These are phyloP conservation scores for Mastomys coucha DNA, from an alignment of 2,113 vertebrate genomes.

Conservation along the genomic window DNA sequence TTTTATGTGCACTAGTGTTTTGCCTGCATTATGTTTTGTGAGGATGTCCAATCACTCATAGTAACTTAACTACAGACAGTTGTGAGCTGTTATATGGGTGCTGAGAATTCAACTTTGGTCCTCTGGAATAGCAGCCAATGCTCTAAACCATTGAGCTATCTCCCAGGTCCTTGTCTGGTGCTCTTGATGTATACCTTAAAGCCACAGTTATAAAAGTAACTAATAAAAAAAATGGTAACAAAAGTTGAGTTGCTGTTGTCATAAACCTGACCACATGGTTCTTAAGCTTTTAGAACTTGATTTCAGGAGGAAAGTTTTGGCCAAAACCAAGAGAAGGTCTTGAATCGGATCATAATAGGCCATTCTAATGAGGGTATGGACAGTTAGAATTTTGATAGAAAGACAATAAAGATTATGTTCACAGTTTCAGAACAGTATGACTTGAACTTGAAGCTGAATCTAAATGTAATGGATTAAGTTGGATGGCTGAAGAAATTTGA, in stretches of 20 bases:
- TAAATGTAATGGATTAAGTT: background rate
- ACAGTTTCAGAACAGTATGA: background rate
- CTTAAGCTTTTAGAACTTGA: background rate
- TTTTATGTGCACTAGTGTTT: background rate
- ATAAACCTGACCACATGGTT: background rate
- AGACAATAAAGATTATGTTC: background rate
- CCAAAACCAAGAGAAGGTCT: background rate
- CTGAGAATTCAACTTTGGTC: background rate
- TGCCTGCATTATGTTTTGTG: background rate
- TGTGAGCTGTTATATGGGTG: background rate
- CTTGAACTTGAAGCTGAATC: background rate
- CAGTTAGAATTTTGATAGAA: background rate
- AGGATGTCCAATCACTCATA: background rate
- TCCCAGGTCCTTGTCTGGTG: background rate
- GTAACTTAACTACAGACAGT: background rate
- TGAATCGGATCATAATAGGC: background rate
- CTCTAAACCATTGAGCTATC: background rate
- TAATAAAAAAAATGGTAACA: background rate
- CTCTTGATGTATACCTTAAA: background rate
- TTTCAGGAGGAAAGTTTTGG: background rate
- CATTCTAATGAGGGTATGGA: background rate
- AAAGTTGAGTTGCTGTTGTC: background rate
- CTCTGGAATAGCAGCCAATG: background rate
- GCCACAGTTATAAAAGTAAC: background rate
- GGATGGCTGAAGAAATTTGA: background rate